phyloP scores from a whole-genome alignment of 2,113 vertebrate genomes.

The Calidris pygmaea region DNA sequence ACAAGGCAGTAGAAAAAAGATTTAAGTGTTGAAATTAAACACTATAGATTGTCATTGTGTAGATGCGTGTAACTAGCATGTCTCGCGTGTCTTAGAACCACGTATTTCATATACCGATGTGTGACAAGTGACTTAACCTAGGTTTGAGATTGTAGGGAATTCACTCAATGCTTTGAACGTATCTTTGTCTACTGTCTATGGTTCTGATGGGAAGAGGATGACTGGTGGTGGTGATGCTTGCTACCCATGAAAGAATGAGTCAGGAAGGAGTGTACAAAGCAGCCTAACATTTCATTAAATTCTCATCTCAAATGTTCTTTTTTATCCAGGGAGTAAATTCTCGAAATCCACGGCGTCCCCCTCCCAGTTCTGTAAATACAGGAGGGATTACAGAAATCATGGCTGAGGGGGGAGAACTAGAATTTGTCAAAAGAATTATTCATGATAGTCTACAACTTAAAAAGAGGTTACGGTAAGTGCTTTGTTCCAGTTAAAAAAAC shows the following conservation, averaged over 20 bases:
- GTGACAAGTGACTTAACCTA: neutral
- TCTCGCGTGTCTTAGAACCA: neutral
- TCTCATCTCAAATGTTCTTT: neutral
- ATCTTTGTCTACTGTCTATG: neutral
- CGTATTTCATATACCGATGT: neutral
- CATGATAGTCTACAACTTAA: conserved; percentile 98
- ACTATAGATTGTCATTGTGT: neutral
- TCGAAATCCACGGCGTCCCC: conserved; percentile 92
- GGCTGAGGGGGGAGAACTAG: conserved; percentile 97
- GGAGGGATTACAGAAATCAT: conserved; percentile 98
- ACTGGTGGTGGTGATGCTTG: neutral
- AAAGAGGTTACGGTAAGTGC: conserved; percentile 86
- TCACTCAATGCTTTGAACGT: neutral
- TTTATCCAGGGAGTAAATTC: conserved; percentile 91
- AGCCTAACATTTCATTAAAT: neutral
- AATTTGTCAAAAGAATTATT: conserved; percentile 99
- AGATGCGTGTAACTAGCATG: neutral
- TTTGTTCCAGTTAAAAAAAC: neutral
- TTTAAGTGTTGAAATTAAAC: neutral
- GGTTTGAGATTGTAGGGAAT: neutral
- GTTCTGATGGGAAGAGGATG: neutral
- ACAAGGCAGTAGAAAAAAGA: neutral
- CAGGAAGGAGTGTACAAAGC: neutral
- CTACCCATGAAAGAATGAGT: neutral
- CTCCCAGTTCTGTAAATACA: conserved; percentile 97